phyloP scores from a whole-genome alignment of 2,113 vertebrate species.

The Emydura subglobosa region DNA sequence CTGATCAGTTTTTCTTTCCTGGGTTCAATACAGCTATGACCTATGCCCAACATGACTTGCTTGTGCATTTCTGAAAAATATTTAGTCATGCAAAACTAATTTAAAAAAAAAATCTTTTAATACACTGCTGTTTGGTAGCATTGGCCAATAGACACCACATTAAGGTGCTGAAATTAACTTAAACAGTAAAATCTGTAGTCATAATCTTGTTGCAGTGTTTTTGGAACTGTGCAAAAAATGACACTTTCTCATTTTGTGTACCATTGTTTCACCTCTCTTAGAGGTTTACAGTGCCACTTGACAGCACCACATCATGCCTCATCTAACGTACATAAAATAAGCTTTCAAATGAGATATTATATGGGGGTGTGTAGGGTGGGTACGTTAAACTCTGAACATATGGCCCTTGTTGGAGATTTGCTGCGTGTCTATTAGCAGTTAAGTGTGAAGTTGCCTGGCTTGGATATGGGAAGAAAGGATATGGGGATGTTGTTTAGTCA shows the following conservation, averaged over 20 bases:
- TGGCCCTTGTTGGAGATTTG: background rate
- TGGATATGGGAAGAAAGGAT: constrained; percentile 51
- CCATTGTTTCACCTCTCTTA: background rate
- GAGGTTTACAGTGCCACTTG: background rate
- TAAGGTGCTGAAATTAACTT: background rate
- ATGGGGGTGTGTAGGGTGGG: background rate
- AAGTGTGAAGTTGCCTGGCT: constrained; percentile 35
- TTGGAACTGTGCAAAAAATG: background rate
- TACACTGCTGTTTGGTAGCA: background rate
- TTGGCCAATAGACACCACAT: background rate
- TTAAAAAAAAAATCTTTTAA: background rate
- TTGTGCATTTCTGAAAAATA: background rate
- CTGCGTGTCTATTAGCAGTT: background rate
- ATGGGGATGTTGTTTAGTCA: constrained; percentile 59
- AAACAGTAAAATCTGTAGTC: background rate
- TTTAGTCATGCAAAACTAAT: background rate
- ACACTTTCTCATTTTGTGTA: background rate
- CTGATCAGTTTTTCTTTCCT: background rate
- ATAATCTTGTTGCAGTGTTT: background rate
- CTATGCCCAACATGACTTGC: background rate
- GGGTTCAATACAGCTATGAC: background rate
- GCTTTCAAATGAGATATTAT: background rate
- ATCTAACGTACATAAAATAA: background rate
- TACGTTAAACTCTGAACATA: background rate
- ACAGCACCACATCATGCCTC: background rate